Conservation (phyloP, 2,113 vertebrate species). For the Chinchilla lanigera region DNA sequence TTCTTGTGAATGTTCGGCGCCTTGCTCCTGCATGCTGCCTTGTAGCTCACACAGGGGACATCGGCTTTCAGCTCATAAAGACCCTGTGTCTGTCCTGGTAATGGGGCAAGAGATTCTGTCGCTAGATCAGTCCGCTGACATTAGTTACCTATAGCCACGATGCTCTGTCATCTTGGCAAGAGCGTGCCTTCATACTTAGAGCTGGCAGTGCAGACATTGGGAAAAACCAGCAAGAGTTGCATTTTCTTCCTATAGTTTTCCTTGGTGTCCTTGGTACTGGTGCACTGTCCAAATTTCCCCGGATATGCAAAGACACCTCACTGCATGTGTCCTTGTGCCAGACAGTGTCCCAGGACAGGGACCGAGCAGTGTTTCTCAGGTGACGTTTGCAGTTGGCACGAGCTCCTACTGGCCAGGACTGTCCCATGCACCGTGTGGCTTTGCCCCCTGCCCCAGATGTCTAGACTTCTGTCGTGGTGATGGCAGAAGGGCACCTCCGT, state of each 20-base stretch:
- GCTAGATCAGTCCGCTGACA: too few species aligned
- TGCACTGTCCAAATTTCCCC: neutral
- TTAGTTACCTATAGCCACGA: neutral
- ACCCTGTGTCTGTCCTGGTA: neutral
- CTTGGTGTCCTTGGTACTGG: neutral
- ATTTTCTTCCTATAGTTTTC: neutral
- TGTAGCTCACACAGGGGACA: neutral
- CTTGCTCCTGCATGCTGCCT: rapidly evolving
- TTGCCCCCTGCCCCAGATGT: neutral
- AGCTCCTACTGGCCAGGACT: neutral
- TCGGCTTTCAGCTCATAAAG: too few species aligned
- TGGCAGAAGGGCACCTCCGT: neutral
- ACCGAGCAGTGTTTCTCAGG: neutral
- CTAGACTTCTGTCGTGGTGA: neutral
- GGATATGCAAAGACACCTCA: neutral
- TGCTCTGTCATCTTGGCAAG: neutral
- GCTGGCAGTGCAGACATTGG: neutral
- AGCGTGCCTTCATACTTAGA: neutral
- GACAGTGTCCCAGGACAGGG: neutral
- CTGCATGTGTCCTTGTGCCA: neutral
- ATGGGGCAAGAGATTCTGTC: neutral
- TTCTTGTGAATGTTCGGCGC: neutral
- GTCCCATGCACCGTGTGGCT: neutral
- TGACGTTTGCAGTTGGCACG: neutral
- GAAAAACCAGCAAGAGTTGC: neutral